Evolutionary conservation across 2,797 vertebrate genomes (phyloP), one percentile per base, ranked within the genome.

Genomic region (Rhinella marina): DNA sequence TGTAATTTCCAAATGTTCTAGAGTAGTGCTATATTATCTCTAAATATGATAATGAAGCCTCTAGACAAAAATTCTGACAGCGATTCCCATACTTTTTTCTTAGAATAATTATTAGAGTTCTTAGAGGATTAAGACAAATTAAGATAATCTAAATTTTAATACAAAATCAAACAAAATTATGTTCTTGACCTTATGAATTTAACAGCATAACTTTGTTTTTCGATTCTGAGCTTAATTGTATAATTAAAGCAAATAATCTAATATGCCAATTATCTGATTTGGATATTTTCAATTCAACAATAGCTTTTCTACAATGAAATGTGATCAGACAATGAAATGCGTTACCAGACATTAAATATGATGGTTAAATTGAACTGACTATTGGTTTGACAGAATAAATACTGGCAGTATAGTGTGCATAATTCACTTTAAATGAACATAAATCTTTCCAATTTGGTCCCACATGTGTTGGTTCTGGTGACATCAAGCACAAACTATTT

Each of bases 111-210:
- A 75, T 75, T 54, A 77, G 25, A 25, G 50, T 77, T 77, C 50
- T 52, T 54, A 77, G 75, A 77, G 21, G 75, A 77, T 77, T 77
- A 54, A 77, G 75, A 77, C 11, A 77, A 52, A 77, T 52, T 77
- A 25, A 77, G 50, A 77, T 77, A 52, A 77, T 52, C 75, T 25
- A 77, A 77, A 77, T 61, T 57, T 80, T 56, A 80, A 80, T 80
- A 41, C 41, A 59, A 80, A 80, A 61, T 80, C 56, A 59, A 80
- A 80, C 7, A 17, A 80, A 80, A 80, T 57, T 80, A 61, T 77
- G 25, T 77, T 54, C 75, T 77, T 77, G 75, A 77, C 75, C 75
- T 77, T 41, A 52, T 54, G 50, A 77, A 77, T 77, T 77, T 77
- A 77, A 25, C 75, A 52, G 54, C 48, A 52, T 41, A 16, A 25